These are phyloP conservation scores for Bergia puertoricense DNA, from an alignment of 92 coral and sea anemone species.

Conservation along the genomic window DNA sequence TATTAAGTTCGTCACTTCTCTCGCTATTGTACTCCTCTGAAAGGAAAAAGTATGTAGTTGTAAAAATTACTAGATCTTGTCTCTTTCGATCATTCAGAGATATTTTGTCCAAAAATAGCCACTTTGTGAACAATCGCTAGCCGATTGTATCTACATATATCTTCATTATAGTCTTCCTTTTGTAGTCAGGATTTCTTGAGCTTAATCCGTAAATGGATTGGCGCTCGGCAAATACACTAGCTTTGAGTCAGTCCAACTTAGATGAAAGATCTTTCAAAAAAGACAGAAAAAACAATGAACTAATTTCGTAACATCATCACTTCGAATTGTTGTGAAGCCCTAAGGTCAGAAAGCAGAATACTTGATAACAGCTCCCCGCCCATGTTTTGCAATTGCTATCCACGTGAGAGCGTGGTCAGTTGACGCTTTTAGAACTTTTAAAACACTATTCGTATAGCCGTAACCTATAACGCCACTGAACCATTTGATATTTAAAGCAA, in stretches of 20 bases:
- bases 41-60: background rate
- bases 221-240: background rate
- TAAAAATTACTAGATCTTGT: background rate
- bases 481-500: slow-evolving; percentile 27
- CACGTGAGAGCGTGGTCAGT: slow-evolving; percentile 12
- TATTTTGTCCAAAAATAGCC: slow-evolving; percentile 1
- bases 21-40: background rate
- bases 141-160: background rate
- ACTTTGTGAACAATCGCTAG: background rate
- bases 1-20: background rate
- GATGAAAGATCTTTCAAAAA: background rate
- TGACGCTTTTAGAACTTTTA: background rate
- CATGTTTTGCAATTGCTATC: slow-evolving; percentile 27
- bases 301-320: slow-evolving; percentile 23
- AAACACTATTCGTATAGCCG: background rate
- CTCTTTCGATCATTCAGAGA: background rate
- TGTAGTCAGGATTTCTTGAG: slow-evolving; percentile 8
- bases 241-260: background rate
- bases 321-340: slow-evolving; percentile 4
- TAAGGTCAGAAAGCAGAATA: slow-evolving; percentile 12
- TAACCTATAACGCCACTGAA: background rate
- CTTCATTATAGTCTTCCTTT: slow-evolving; percentile 3
- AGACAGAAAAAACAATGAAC: slow-evolving; percentile 2
- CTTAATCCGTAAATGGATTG: slow-evolving; percentile 18
- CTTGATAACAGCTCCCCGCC: slow-evolving; percentile 13